Evolutionary conservation across 2,797 vertebrate genomes (phyloP), one percentile per base, ranked within the genome.

Genomic region (Streptopelia turtur): DNA sequence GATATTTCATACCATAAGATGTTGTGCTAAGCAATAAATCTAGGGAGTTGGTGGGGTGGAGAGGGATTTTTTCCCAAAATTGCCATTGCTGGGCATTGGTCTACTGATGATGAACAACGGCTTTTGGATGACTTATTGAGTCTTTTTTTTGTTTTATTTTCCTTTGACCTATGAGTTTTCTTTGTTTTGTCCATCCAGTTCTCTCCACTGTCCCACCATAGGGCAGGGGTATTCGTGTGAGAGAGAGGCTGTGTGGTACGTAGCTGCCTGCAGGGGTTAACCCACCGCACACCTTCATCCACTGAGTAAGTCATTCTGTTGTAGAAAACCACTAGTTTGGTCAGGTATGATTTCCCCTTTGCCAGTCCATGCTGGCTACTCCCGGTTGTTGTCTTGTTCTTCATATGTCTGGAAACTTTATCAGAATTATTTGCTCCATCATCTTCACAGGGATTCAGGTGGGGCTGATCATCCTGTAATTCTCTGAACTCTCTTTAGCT

Each of bases 281-380:
- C 18, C 3, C 10, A 69, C 6, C 10, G 10, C 21, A 50, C 0
- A 1, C 9, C 9, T 3, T 31, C 13, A 17, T 28, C 16, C 17
- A 50, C 9, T 60, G 45, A 70, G 9, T 41, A 50, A 70, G 10
- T 41, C 13, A 43, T 77, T 56, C 41, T 87, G 17, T 17, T 37
- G 6, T 16, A 75, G 52, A 20, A 59, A 66, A 13, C 6, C 47
- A 17, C 16, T 6, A 41, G 2, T 59, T 49, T 31, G 25, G 45
- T 39, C 16, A 75, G 24, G 22, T n/a, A 15, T 41, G 35, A 71
- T 55, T 90, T 57, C 10, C 28, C 3, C 6, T 66, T 85, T 72
- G 14, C 18, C n/a, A 59, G 4, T 25, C 17, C 25, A 27, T 69
- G 8, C 21, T 52, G n/a, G 39, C 8, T 52, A 8, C 12, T 66